Percentiles rank a stretch among this genome's conserved stretches.
These are phyloP conservation scores for Oscheius sp. DNA, from an alignment of 2,888 invertebrate species.

Conservation along the genomic window DNA sequence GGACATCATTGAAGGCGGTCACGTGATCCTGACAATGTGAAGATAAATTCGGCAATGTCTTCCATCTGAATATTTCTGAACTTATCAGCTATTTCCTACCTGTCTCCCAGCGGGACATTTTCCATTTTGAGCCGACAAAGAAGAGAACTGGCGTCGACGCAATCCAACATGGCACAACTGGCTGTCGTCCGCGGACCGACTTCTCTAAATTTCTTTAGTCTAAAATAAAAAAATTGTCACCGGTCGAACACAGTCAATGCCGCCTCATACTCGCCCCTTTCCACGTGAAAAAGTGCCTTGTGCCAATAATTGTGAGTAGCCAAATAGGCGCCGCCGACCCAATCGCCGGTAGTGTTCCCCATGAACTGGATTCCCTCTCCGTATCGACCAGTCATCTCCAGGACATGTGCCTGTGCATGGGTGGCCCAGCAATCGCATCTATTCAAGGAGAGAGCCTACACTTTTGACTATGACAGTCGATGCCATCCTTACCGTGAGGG, in stretches of 20 bases:
- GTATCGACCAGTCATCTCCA: conserved; percentile 75
- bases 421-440: conserved; percentile 76
- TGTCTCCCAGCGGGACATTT: conserved; percentile 72
- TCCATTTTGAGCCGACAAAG: conserved; percentile 76
- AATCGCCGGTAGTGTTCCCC: conserved; percentile 74
- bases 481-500: conserved; percentile 67
- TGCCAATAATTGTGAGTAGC: conserved; percentile 78
- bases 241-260: conserved; percentile 68
- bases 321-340: conserved; percentile 75
- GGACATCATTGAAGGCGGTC: conserved; percentile 76
- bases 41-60: conserved; percentile 40
- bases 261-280: conserved; percentile 75
- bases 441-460: conserved; percentile 75
- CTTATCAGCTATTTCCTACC: not conserved
- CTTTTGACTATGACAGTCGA: not conserved
- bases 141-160: conserved; percentile 76
- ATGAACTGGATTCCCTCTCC: conserved; percentile 75
- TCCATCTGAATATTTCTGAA: conserved; percentile 47
- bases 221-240: not conserved
- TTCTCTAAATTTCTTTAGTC: conserved; percentile 47
- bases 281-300: conserved; percentile 76
- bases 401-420: conserved; percentile 76
- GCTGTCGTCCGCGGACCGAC: conserved; percentile 40
- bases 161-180: conserved; percentile 73
- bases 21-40: conserved; percentile 76